A percentile compares a stretch with the other conserved stretches of the same genome.
Evolutionary conservation across 2,797 vertebrate species (phyloP).

Genomic region (Lacerta bilineata): DNA sequence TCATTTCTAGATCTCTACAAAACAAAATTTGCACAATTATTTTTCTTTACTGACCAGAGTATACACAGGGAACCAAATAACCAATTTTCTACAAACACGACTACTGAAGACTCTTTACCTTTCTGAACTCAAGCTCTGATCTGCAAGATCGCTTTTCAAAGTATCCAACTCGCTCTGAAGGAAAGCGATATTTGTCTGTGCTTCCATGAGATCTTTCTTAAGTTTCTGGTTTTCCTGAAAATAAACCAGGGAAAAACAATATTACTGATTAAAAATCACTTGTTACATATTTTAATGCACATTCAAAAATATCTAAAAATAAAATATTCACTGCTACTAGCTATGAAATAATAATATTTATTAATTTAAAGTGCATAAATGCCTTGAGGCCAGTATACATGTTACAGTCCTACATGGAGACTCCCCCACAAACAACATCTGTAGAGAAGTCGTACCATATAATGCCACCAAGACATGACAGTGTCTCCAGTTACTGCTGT

Average conservation of each 20-base stretch:
- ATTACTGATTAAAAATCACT: slow-evolving; percentile 25
- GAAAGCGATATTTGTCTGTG: slow-evolving; percentile 93
- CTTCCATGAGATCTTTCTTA: slow-evolving; percentile 93
- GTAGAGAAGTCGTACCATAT: too few species aligned
- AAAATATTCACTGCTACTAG: not conserved
- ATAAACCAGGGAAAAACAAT: slow-evolving; percentile 43
- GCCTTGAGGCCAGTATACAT: not conserved
- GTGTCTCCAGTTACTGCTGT: not conserved
- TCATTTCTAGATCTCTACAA: slow-evolving; percentile 91
- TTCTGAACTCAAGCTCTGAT: slow-evolving; percentile 92
- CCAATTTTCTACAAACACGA: not conserved
- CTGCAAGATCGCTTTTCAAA: slow-evolving; percentile 93
- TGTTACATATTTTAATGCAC: not conserved
- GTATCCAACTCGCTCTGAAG: slow-evolving; percentile 94
- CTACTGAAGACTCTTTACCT: slow-evolving; percentile 80
- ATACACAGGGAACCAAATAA: not conserved
- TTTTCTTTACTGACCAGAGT: not conserved
- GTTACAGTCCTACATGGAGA: not conserved
- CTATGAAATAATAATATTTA: not conserved
- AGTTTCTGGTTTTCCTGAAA: slow-evolving; percentile 93
- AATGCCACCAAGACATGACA: not conserved
- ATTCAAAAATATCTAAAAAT: not conserved
- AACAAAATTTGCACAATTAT: slow-evolving; percentile 64
- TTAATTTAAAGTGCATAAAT: not conserved
- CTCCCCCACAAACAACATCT: too few species aligned